phyloP scores from a whole-genome alignment of 2,888 invertebrate species.

The Saturnia pavonia region DNA sequence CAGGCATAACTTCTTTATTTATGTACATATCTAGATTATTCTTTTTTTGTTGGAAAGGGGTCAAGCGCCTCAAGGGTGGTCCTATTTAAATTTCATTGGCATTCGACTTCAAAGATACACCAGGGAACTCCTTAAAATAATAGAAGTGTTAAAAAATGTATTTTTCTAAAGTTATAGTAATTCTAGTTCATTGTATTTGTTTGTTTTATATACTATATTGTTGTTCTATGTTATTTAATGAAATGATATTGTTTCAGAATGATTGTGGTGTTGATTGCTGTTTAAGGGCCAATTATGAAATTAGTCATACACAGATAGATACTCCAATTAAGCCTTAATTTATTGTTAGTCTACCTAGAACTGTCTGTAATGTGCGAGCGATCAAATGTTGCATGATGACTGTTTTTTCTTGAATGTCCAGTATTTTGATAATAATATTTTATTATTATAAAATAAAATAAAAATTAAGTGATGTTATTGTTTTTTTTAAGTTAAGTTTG shows the following conservation, averaged over 20 bases:
- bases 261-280: constrained; percentile 77
- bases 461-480: constrained; percentile 25
- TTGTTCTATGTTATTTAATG: neutral
- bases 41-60: too few species aligned
- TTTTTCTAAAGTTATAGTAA: neutral
- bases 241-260: constrained; percentile 66
- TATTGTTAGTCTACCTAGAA: constrained; percentile 34
- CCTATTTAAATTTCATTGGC: too few species aligned
- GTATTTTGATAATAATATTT: constrained; percentile 69
- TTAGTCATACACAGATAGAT: constrained; percentile 24
- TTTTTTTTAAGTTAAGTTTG: constrained; percentile 15
- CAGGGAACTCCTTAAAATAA: too few species aligned
- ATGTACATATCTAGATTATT: too few species aligned
- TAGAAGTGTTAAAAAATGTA: neutral
- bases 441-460: constrained; percentile 21
- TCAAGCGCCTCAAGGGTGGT: too few species aligned
- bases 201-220: neutral
- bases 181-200: neutral
- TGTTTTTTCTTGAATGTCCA: constrained; percentile 43
- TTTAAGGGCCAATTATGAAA: constrained; percentile 46
- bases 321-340: constrained; percentile 51
- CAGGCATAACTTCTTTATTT: too few species aligned
- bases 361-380: constrained; percentile 33
- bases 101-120: too few species aligned
- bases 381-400: constrained; percentile 35